These are phyloP conservation scores for Calonectris borealis DNA, from an alignment of 2,113 vertebrate genomes.

Conservation along the genomic window DNA sequence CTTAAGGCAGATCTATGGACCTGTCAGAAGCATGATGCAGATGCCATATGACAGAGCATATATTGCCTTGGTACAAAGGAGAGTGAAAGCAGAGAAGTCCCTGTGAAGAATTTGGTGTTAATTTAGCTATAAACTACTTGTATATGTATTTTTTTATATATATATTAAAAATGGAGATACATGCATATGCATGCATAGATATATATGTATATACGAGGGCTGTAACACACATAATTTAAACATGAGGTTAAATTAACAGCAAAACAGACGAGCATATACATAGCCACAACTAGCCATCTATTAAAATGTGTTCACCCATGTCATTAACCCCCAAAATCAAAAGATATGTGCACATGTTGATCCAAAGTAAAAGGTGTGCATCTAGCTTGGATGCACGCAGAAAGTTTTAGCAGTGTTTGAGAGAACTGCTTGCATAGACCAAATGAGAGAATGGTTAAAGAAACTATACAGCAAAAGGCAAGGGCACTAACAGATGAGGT, in stretches of 20 bases:
- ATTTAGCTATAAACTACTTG: background rate
- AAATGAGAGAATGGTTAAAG: background rate
- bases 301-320: background rate
- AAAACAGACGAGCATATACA: fast-evolving
- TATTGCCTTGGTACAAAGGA: background rate
- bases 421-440: background rate
- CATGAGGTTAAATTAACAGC: background rate
- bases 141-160: background rate
- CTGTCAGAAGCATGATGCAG: background rate
- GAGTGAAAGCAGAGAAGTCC: background rate
- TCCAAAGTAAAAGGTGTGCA: background rate
- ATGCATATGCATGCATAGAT: background rate
- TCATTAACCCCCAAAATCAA: background rate
- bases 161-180: background rate
- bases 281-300: background rate
- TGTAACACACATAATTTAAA: background rate
- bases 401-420: background rate
- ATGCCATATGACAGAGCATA: background rate
- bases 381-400: background rate
- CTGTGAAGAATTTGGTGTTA: background rate
- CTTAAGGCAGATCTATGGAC: background rate
- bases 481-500: background rate
- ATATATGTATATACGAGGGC: background rate
- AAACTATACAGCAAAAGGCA: background rate
- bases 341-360: background rate